Conservation (phyloP, 2,797 vertebrate genomes). For the Phoeniculus purpureus region DNA sequence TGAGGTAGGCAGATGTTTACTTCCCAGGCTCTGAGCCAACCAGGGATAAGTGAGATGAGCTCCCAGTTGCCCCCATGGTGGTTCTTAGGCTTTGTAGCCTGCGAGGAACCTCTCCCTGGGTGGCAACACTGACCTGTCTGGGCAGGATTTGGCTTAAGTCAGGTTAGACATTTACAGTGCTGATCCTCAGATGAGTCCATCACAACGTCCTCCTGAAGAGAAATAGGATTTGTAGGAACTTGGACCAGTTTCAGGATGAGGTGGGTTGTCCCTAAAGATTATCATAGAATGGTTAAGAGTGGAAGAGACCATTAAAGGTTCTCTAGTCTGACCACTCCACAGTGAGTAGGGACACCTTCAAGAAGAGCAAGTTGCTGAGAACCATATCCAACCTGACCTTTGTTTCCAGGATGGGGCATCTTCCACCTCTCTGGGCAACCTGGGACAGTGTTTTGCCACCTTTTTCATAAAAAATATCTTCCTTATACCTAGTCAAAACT, state of each 20-base stretch:
- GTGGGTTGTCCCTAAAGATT: background rate
- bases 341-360: background rate
- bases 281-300: too few relatives aligned
- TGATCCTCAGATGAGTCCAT: background rate
- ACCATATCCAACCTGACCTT: too few relatives aligned
- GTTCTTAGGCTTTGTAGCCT: background rate
- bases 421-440: too few relatives aligned
- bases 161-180: background rate
- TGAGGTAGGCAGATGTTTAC: background rate
- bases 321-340: background rate
- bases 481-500: too few relatives aligned
- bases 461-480: too few relatives aligned
- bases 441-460: too few relatives aligned
- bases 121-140: background rate
- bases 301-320: background rate
- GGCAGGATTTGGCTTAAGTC: background rate
- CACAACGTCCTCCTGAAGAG: background rate
- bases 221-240: background rate
- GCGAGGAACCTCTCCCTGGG: background rate
- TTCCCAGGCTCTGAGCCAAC: accelerated
- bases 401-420: too few relatives aligned
- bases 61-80: background rate
- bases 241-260: background rate
- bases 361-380: too few relatives aligned
- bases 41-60: accelerated